These are phyloP conservation scores for Bombus superbus DNA, from an alignment of 1,140 invertebrate genomes.

Conservation along the genomic window DNA sequence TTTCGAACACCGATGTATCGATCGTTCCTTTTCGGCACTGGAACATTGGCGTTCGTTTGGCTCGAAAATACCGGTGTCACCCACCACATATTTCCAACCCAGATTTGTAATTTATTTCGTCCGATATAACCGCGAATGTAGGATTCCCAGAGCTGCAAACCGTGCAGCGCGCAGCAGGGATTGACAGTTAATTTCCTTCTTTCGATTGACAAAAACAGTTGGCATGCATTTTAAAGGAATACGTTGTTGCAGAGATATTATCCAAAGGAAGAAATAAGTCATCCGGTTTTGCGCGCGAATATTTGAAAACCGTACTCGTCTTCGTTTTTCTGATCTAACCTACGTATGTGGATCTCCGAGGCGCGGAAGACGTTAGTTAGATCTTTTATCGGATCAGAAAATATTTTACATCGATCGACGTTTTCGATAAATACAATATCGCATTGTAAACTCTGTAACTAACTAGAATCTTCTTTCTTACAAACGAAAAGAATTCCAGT, in stretches of 20 bases:
- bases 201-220: background rate
- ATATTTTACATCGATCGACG: no score
- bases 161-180: background rate
- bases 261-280: background rate
- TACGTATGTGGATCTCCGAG: no score
- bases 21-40: background rate
- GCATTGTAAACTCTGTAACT: no score
- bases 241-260: background rate
- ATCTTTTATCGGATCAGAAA: accelerated
- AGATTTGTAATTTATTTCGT: constrained; percentile 1
- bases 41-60: background rate
- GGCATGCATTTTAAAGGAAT: constrained; percentile 3
- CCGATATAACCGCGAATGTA: constrained; percentile 3
- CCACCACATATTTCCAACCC: background rate
- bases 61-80: constrained; percentile 2
- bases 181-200: constrained; percentile 19
- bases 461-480: no score
- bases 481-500: no score
- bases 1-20: background rate
- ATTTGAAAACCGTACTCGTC: background rate
- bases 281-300: background rate
- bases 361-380: no score
- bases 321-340: background rate
- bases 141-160: background rate
- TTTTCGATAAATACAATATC: no score